Evolutionary conservation across 2,797 vertebrate genomes (phyloP), one percentile per base, ranked within the genome.

Genomic region (Chloroceryle amazona): DNA sequence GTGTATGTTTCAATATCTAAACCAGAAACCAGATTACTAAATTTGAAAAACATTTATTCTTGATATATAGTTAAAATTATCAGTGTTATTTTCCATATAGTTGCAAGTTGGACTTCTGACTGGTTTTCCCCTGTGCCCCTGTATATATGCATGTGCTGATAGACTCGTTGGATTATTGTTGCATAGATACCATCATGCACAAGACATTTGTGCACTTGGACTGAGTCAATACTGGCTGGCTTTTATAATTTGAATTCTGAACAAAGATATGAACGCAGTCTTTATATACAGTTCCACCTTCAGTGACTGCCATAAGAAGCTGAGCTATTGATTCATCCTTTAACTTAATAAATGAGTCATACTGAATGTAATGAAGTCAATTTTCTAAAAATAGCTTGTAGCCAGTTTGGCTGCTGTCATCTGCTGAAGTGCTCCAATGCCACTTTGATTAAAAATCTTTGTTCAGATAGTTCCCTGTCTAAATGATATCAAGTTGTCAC

Each of bases 271-370:
- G n/a, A 95, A 60, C 65, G 33, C 1, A 21, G 29, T 16, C 42
- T 52, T 93, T 47, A 49, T 47, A 74, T 11, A 81, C 46, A 66
- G 39, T 54, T 81, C 49, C 82, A 72, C 3, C 3, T 93, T 65
- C 81, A 88, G 68, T n/a, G 55, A 91, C 31, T 87, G 65, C 46
- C 78, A 70, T 79, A 94, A 85, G 81, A 87, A 96, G 44, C 39
- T 74, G 37, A 86, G 70, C 35, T 96, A 96, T 93, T 92, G 79
- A 93, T 96, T 96, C 67, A 96, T 61, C 86, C 0, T 22, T 76
- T 95, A 96, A 84, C 71, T 96, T 96, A 96, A 97, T 95, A 95
- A 91, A 93, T 96, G 88, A 97, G 62, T 97, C 92, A 96, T n/a
- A 61, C 51, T 22, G 6, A 85, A 95, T 49, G 83, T 58, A 94